Evolutionary conservation across 2,113 vertebrate species (phyloP), one percentile per base, ranked within the genome.

Genomic region (Marmota monax): DNA sequence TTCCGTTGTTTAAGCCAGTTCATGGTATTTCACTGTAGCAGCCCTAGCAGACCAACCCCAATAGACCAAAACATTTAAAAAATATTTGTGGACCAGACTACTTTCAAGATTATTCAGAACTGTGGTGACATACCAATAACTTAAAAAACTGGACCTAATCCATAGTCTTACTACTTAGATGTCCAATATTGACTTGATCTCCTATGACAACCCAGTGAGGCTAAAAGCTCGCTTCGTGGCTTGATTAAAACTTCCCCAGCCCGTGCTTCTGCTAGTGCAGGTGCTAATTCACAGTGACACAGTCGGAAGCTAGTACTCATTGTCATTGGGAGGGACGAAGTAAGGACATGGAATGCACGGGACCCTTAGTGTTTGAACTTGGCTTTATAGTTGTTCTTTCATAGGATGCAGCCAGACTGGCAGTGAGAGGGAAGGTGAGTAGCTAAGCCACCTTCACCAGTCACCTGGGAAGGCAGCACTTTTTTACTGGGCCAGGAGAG

Each of bases 51-150:
- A 85, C 11, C 51, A 76, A 22, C 34, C 39, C 45, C 51, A 11
- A 4, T 3, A 86, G 27, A 90, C 2, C 39, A 84, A 48, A 77
- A 63, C 51, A 92, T 25, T 37, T 6, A n/a, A 42, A 48, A 16
- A 34, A 29, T 12, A 4, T 45, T 79, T 78, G 48, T 92, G 42
- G 22, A 11, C 8, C 53, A 84, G 48, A 78, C n/a, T 82, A 48
- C 77, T 79, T 92, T 77, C 4, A 74, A 84, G 77, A 56, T 85
- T 74, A 78, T 92, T 96, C 22, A 63, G 51, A 90, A 76, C 39
- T 84, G 18, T 48, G 51, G 65, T 13, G 34, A 73, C 27, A 37
- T 8, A 82, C 51, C 45, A 90, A 90, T 86, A 85, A 88, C 5
- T 34, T 65, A n/a, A 93, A 92, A 89, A 86, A 20, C 34, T 42